These are phyloP conservation scores for Agonopterix subpropinquella DNA, from an alignment of 2,888 invertebrate species.

Conservation along the genomic window DNA sequence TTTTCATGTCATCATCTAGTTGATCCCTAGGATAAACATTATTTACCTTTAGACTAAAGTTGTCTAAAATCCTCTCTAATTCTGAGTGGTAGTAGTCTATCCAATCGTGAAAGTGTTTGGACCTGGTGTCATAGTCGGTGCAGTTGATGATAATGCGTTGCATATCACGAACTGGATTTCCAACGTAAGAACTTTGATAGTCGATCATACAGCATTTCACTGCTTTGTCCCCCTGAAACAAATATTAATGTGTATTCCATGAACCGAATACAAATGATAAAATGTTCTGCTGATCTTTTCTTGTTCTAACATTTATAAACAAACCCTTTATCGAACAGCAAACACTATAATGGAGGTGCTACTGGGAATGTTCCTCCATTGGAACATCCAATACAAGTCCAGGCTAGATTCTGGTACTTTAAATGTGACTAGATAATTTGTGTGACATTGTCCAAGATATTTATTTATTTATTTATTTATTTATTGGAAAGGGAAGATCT, in stretches of 20 bases:
- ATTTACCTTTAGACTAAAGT: slow-evolving; percentile 23
- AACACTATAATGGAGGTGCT: too few relatives aligned
- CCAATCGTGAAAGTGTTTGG: slow-evolving; percentile 2
- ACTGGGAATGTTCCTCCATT: too few relatives aligned
- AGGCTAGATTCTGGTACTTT: too few relatives aligned
- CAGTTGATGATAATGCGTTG: slow-evolving; percentile 21
- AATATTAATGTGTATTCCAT: too few relatives aligned
- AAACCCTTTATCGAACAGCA: too few relatives aligned
- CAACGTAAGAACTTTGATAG: slow-evolving; percentile 16
- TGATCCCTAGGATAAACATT: slow-evolving; percentile 25
- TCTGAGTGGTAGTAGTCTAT: slow-evolving; percentile 4
- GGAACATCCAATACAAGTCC: too few relatives aligned
- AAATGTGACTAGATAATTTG: too few relatives aligned
- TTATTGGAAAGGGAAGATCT: too few relatives aligned
- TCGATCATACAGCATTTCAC: slow-evolving; percentile 18
- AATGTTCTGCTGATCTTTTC: too few relatives aligned
- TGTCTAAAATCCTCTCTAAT: slow-evolving; percentile 6
- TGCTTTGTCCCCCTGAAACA: slow-evolving; percentile 4
- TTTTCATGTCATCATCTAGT: slow-evolving; percentile 28
- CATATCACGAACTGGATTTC: slow-evolving; percentile 16
- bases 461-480: too few relatives aligned
- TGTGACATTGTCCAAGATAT: too few relatives aligned
- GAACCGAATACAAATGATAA: not conserved
- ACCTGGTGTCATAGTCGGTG: slow-evolving; percentile 16
- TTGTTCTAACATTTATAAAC: too few relatives aligned